Base-by-base conservation (phyloP, 2,888 invertebrate species). In the Drosophila formosana region DNA sequence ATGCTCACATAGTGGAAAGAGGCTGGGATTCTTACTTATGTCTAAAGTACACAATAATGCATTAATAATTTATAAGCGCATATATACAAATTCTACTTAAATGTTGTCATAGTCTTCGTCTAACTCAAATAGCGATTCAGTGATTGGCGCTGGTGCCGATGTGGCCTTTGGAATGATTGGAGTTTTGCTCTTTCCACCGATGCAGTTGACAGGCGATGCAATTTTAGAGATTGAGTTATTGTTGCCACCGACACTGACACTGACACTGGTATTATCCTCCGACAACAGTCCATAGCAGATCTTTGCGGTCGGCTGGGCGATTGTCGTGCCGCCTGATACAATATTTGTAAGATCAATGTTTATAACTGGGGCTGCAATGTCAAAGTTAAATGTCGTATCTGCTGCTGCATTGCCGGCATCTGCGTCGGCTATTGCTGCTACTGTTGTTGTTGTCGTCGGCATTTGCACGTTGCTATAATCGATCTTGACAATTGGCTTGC, bases 101-200 rank as follows among this genome's bases (percentile, higher is more conserved):
- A 92, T 91, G 88, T 92, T 91, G 88, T 92, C 92, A 88, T 92
- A 92, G 82, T 92, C 92, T 89, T 92, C 92, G 70, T 92, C 92
- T 83, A 92, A 89, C 77, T 92, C 92, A 65, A 92, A 83, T 78
- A 80, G 84, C 53, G 90, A 80, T 76, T 89, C 82, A 75, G 72
- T 78, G 66, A 69, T 74, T 66, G 83, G 70, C 34, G 75, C 53
- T 67, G 81, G 51, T 69, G 75, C 63, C 69, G 74, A 65, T 45
- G 79, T 57, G 66, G 85, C 62, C 80, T 78, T 80, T 83, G 84
- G 75, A 80, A 85, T 80, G 67, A 74, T 78, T 70, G 70, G 73
- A 81, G 71, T 74, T 73, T 78, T 68, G 78, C 78, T 68, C 67
- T 75, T 80, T 58, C 73, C 85, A 72, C 68, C 66, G 62, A 65